Conservation (phyloP, 2,797 vertebrate species). For the Oryzias dopingdopingensis region DNA sequence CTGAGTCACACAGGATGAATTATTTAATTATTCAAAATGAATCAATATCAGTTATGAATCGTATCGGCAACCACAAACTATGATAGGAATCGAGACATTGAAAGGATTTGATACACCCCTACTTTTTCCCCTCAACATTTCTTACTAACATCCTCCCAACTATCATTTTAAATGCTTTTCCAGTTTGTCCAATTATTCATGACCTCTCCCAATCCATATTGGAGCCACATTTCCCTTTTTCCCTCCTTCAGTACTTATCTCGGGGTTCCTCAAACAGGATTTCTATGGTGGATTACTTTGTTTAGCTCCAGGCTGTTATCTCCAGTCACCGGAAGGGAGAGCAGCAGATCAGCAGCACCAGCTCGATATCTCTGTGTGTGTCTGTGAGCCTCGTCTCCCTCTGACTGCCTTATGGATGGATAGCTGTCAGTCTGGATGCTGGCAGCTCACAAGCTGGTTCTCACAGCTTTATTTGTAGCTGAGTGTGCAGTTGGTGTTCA, state of each 20-base stretch:
- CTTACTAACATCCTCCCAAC: no score
- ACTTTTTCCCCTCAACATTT: no score
- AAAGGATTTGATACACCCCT: no score
- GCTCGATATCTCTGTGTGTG: conserved; percentile 35
- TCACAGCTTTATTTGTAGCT: conserved; percentile 26
- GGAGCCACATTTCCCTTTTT: conserved; percentile 6
- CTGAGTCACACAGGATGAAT: no score
- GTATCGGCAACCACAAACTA: no score
- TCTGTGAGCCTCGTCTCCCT: conserved; percentile 26
- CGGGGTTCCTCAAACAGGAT: conserved; percentile 56
- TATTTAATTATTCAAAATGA: no score
- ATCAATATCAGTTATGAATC: no score
- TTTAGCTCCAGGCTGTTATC: conserved; percentile 70
- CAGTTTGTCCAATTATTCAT: background rate
- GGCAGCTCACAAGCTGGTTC: conserved; percentile 30
- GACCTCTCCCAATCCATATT: conserved; percentile 24
- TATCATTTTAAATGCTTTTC: background rate
- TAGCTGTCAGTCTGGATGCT: conserved; percentile 41
- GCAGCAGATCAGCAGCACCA: conserved; percentile 57
- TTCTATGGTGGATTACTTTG: conserved; percentile 78
- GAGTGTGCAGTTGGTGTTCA: conserved; percentile 23
- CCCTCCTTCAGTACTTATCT: conserved; percentile 46
- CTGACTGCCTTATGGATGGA: conserved; percentile 39
- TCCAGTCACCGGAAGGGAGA: conserved; percentile 71
- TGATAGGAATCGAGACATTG: no score